Conservation (phyloP, 2,888 invertebrate species). For the Halocaridina rubra region DNA sequence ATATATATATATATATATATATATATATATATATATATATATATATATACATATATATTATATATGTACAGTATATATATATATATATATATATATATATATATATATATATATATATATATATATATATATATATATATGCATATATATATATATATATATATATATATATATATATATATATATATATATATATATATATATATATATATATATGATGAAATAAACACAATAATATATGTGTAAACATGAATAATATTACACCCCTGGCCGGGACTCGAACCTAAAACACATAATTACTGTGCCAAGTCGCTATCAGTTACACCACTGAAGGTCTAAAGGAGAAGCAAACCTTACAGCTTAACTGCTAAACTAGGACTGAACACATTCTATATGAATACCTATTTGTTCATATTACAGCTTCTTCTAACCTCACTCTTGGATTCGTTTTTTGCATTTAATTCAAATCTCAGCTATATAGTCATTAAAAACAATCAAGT, state of each 20-base stretch:
- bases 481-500: too few relatives aligned
- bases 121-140: slow-evolving; percentile 1
- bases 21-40: neutral
- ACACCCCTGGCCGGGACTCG: neutral
- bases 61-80: neutral
- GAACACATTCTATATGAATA: too few relatives aligned
- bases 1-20: neutral
- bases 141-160: neutral
- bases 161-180: neutral
- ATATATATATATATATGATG: neutral
- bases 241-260: neutral
- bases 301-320: too few relatives aligned
- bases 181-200: neutral
- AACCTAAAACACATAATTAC: too few relatives aligned
- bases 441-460: too few relatives aligned
- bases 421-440: too few relatives aligned
- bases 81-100: neutral
- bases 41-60: slow-evolving; percentile 2
- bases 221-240: neutral
- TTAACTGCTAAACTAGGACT: too few relatives aligned
- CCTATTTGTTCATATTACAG: too few relatives aligned
- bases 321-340: too few relatives aligned
- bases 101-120: slow-evolving; percentile 8
- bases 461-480: too few relatives aligned
- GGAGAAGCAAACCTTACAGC: too few relatives aligned